Base-by-base conservation (phyloP, 2,888 invertebrate species). In the Pasiphila rectangulata region DNA sequence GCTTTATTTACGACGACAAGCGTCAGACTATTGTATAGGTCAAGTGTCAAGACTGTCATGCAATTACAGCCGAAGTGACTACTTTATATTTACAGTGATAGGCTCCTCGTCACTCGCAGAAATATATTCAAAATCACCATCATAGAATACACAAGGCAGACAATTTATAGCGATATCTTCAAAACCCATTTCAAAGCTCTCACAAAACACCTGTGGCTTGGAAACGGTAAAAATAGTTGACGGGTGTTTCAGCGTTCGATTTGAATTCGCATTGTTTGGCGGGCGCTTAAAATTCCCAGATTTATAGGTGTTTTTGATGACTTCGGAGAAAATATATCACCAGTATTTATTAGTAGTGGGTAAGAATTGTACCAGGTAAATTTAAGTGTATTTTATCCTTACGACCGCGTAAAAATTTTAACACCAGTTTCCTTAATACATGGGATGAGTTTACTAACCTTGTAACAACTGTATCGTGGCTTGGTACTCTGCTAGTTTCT, bases 401-500 rank as follows among this genome's bases (percentile, higher is more conserved):
- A n/a, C n/a, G n/a, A n/a, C n/a, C n/a, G n/a, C n/a, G n/a, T n/a
- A n/a, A n/a, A n/a, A n/a, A n/a, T n/a, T n/a, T n/a, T n/a, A n/a
- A n/a, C n/a, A n/a, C 4, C 17, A 25, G 10, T n/a, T 4, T 13
- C 20, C 13, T 29, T 21, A 15, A 19, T 25, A 1, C 15, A 25
- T 12, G 24, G 2, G 4, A 13, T 19, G 1, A 25, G 38, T 17
- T 9, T 30, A 77, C 93, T 91, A 75, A 95, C 96, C 95, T 93
- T 96, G 96, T 68, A 97, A 89, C 75, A 95, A 93, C 70, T 94
- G 93, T 81, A 97, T 97, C 20, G 97, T 97, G 56, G 95, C 94
- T 83, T 97, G 96, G 79, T 97, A 97, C 87, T 97, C 96, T 39
- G 96, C 96, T 68, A 97, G 91, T 80, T 96, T 95, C 84, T 97